Evolutionary conservation across 2,888 invertebrate species (phyloP).

Genomic region (Argyresthia goedartella): DNA sequence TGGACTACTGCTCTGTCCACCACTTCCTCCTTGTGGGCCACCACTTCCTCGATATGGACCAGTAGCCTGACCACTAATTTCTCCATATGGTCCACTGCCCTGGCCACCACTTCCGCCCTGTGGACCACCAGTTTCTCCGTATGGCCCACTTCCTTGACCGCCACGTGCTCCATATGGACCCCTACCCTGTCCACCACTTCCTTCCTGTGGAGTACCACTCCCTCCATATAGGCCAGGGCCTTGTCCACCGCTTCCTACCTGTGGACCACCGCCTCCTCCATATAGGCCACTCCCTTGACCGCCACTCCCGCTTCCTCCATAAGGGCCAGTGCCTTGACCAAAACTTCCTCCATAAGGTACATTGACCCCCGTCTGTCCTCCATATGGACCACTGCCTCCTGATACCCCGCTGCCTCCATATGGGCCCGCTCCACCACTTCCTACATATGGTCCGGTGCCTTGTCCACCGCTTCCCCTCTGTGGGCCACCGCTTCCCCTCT

Average conservation of each 20-base stretch:
- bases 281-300: not conserved
- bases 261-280: constrained; percentile 1
- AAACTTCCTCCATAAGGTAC: not conserved
- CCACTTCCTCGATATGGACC: constrained; percentile 1
- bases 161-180: not conserved
- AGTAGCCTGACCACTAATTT: constrained; percentile 8
- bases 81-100: not conserved
- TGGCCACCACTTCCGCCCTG: constrained; percentile 8
- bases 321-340: not conserved
- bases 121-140: not conserved
- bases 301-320: constrained; percentile 6
- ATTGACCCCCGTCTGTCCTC: not conserved
- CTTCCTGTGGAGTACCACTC: constrained; percentile 5
- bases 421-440: not conserved
- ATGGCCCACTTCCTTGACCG: not conserved
- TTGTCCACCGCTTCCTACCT: constrained; percentile 6
- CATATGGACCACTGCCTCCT: not conserved
- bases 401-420: not conserved
- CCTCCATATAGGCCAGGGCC: constrained; percentile 3
- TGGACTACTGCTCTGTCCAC: not conserved
- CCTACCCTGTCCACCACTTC: constrained; percentile 6
- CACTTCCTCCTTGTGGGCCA: constrained; percentile 6
- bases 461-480: constrained; percentile 10
- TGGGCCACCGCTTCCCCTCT: not conserved
- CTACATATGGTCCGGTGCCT: not conserved